Base-by-base conservation (phyloP, 2,797 vertebrate genomes). In the Pipistrellus pygmaeus region DNA sequence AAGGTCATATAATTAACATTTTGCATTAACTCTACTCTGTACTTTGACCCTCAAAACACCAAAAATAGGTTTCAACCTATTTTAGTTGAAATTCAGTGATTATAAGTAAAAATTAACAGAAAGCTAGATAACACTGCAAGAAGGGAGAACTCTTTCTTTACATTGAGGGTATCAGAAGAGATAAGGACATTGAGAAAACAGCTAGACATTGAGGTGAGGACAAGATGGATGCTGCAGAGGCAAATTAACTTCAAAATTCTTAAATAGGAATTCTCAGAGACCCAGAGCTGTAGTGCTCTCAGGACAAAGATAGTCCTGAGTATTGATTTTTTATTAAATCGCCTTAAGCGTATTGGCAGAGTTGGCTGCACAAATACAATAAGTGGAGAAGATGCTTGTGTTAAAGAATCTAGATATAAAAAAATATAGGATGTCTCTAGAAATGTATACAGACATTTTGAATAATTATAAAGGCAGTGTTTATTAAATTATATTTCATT, bases 1-100 rank as follows among this genome's bases (percentile, higher is more conserved):
- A 89, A 95, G 66, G 18, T 75, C 68, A 88, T 75, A 35, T 87
- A 93, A 95, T 93, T 97, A 95, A 81, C 87, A 95, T 72, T 93
- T 76, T 78, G 44, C 30, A 85, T 94, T 91, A 94, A 95, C 69
- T 77, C n/a, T 86, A 72, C 71, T 77, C 21, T 95, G 96, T 21
- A 66, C 32, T 30, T 96, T 95, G 87, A 97, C 81, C 55, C 55
- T 66, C 20, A 2, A 82, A 82, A 90, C 32, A 97, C n/a, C 27
- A 64, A 91, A 95, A 75, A 57, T 64, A 73, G 14, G 30, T 21
- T 94, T 10, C 7, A n/a, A 18, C 10, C 21, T 85, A 35, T 86
- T 94, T 82, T 60, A 88, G 20, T 57, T 15, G n/a, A 87, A 76
- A 85, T 91, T 55, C 71, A 93, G 48, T 41, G 41, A 88, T 57